A percentile compares a stretch with the other conserved stretches of the same genome.
Evolutionary conservation across 2,888 invertebrate genomes (phyloP).

Genomic region (Nomada goodeniana): DNA sequence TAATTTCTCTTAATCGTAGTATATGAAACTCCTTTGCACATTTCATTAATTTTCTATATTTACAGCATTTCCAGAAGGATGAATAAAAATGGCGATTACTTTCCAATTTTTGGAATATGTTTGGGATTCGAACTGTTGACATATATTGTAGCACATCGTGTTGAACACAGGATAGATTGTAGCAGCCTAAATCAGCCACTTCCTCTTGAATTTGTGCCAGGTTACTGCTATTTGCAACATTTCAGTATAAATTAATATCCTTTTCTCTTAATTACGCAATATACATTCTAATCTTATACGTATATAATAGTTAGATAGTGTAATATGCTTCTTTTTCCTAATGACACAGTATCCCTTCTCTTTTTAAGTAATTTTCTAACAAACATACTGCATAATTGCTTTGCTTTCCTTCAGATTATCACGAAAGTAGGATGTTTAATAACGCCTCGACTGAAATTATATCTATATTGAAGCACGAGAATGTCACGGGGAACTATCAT

Average conservation of each 20-base stretch:
- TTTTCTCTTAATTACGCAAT: too few species aligned
- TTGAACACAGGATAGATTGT: slow-evolving; percentile 88
- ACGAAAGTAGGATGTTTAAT: slow-evolving; percentile 88
- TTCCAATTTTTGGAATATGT: slow-evolving; percentile 95
- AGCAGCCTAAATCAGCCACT: slow-evolving; percentile 87
- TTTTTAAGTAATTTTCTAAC: too few species aligned
- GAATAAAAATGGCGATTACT: slow-evolving; percentile 90
- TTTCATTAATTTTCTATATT: background rate
- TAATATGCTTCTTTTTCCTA: too few species aligned
- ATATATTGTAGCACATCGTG: slow-evolving; percentile 86
- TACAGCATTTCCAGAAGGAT: slow-evolving; percentile 88
- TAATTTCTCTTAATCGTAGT: background rate
- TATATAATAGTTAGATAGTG: too few species aligned
- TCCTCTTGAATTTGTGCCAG: slow-evolving; percentile 88
- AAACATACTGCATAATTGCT: background rate
- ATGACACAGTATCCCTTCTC: too few species aligned
- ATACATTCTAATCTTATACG: background rate
- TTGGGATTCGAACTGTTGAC: slow-evolving; percentile 93
- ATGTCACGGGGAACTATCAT: slow-evolving; percentile 92
- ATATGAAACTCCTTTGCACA: background rate
- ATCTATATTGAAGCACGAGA: slow-evolving; percentile 86
- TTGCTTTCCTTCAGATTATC: slow-evolving; percentile 85
- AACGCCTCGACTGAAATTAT: slow-evolving; percentile 87
- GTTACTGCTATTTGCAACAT: slow-evolving; percentile 81
- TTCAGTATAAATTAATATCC: too few species aligned